Evolutionary conservation across 2,797 vertebrate species (phyloP).

Genomic region (Ptychobarbus kaznakovi): DNA sequence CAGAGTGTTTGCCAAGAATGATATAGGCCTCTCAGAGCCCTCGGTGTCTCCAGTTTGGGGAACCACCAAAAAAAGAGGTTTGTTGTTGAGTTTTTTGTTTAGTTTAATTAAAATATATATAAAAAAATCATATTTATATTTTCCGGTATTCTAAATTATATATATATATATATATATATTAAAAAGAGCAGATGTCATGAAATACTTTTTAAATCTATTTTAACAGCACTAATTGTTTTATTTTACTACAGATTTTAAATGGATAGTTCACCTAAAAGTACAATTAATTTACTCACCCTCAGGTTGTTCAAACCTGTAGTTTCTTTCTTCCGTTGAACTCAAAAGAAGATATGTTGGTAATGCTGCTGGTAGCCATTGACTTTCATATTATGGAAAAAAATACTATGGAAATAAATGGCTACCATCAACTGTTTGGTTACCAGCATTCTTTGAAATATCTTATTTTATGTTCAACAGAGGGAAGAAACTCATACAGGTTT

Average conservation of each 20-base stretch:
- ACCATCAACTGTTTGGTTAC: neutral
- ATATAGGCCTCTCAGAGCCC: slow-evolving; percentile 82
- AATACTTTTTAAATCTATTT: neutral
- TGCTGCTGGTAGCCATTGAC: neutral
- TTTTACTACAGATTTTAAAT: neutral
- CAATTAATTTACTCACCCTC: neutral
- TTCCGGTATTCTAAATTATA: neutral
- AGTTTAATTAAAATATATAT: neutral
- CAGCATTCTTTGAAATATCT: neutral
- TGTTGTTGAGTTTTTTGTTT: slow-evolving; percentile 37
- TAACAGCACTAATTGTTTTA: neutral
- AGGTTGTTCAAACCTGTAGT: neutral
- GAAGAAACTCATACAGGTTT: neutral
- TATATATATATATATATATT: neutral
- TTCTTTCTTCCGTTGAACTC: neutral
- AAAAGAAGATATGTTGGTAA: neutral
- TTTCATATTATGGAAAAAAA: neutral
- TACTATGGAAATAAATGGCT: neutral
- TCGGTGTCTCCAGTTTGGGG: slow-evolving; percentile 82
- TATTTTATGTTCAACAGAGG: neutral
- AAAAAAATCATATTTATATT: neutral
- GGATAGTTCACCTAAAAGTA: neutral
- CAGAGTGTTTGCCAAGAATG: slow-evolving; percentile 88
- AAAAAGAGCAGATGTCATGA: neutral
- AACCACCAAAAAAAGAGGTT: slow-evolving; percentile 80